Base-by-base conservation (phyloP, 1,140 invertebrate species). In the Tetramorium simillimum region DNA sequence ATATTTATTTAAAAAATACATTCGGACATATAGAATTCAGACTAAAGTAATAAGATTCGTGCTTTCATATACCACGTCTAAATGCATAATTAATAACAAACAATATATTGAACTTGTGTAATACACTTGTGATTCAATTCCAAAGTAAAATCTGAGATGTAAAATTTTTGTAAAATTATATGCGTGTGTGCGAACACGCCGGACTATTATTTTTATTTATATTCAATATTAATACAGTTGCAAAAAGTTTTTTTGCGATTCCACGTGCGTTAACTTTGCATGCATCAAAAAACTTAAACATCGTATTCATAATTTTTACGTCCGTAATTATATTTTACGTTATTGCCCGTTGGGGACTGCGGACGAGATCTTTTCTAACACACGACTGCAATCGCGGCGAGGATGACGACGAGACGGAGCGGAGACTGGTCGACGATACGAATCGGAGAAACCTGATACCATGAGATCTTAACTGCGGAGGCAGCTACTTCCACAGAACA, bases 381-480 rank as follows among this genome's bases (percentile, higher is more conserved):
- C 56, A 65, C 28, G 21, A 62, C 21, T 46, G 40, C 24, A 33
- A 43, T 80, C 33, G 63, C 78, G 16, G 18, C 53, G 60, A 85
- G 88, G 84, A 90, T 89, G 90, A 87, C 90, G 80, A 75, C 89
- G 87, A 87, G 85, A 90, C 85, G 80, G 80, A 88, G 70, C 76
- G 67, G 40, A 84, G 86, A 84, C 82, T 51, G 87, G 90, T 86
- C 90, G 85, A 89, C 81, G 90, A 91, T 91, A 91, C 81, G 69
- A 91, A 91, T 91, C 90, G 90, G 60, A 81, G 90, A 91, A 91
- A 91, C 90, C 81, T 89, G 88, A 91, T 91, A 91, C 85, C 60
- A 77, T 77, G 85, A 91, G 85, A 88, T 91, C 88, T 91, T 91
- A 91, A 91, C 90, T 91, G 89, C 89, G 82, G 78, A 85, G 86